Evolutionary conservation across 2,888 invertebrate species (phyloP).

Genomic region (Brachylomia viminalis): DNA sequence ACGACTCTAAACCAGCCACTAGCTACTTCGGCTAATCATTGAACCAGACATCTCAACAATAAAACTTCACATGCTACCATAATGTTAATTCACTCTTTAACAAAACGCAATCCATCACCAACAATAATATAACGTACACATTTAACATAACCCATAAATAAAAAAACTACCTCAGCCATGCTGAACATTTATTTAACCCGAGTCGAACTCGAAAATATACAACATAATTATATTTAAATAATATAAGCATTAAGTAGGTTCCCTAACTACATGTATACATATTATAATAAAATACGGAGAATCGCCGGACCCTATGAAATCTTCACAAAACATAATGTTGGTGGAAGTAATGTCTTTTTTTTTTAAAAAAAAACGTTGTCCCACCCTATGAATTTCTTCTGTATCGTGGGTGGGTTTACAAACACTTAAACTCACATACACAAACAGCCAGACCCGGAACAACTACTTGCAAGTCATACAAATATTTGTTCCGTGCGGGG

Average conservation of each 20-base stretch:
- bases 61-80: slow-evolving; percentile 31
- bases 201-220: slow-evolving; percentile 78
- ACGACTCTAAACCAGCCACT: background rate
- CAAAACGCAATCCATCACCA: slow-evolving; percentile 51
- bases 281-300: slow-evolving; percentile 14
- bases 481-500: too few relatives aligned
- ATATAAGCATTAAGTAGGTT: slow-evolving; percentile 34
- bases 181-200: slow-evolving; percentile 82
- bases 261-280: slow-evolving; percentile 31
- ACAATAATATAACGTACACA: slow-evolving; percentile 63
- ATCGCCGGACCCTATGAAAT: slow-evolving; percentile 20
- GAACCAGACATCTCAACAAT: slow-evolving; percentile 24
- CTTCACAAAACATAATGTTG: background rate
- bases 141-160: slow-evolving; percentile 70
- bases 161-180: slow-evolving; percentile 81
- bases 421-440: too few relatives aligned
- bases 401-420: too few relatives aligned
- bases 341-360: too few relatives aligned
- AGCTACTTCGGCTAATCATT: slow-evolving; percentile 4
- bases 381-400: too few relatives aligned
- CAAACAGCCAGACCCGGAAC: too few relatives aligned
- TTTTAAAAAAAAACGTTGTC: too few relatives aligned
- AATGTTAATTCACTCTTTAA: slow-evolving; percentile 42
- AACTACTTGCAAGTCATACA: too few relatives aligned
- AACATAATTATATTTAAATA: slow-evolving; percentile 59